A percentile compares a stretch with the other conserved stretches of the same genome.
Conservation (phyloP, 1,140 invertebrate species). For the Drosophila teissieri region DNA sequence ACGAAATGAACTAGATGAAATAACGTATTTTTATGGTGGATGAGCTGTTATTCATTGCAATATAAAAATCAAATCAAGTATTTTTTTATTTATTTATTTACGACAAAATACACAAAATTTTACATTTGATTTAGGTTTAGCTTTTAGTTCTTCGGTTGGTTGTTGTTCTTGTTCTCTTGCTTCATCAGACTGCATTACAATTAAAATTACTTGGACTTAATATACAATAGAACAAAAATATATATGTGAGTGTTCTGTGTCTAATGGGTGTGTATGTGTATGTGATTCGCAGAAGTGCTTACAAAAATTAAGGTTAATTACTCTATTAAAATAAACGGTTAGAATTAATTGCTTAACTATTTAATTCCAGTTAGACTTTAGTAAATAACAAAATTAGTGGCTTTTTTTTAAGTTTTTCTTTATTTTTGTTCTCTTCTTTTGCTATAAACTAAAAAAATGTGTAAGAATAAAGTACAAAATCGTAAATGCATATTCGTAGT, state of each 20-base stretch:
- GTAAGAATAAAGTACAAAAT: conserved; percentile 29
- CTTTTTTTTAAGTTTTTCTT: conserved; percentile 14
- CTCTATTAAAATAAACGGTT: conserved; percentile 51
- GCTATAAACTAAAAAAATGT: conserved; percentile 58
- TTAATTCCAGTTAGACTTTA: conserved; percentile 54
- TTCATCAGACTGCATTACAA: conserved; percentile 41
- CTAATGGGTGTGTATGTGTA: conserved; percentile 32
- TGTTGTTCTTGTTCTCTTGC: conserved; percentile 35
- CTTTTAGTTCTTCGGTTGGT: conserved; percentile 52
- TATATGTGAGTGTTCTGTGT: conserved; percentile 28
- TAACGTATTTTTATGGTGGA: neutral
- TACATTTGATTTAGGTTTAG: conserved; percentile 73
- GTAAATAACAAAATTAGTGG: conserved; percentile 22
- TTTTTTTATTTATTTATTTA: conserved; percentile 77
- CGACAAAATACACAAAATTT: conserved; percentile 81
- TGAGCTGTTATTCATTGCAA: neutral
- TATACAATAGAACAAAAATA: conserved; percentile 74
- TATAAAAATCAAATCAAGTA: neutral
- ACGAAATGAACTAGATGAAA: conserved; percentile 37
- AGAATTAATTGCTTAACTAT: conserved; percentile 63
- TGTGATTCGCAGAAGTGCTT: conserved; percentile 20
- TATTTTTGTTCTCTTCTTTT: conserved; percentile 37
- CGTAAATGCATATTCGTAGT: conserved; percentile 33
- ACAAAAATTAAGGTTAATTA: conserved; percentile 45
- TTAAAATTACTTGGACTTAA: conserved; percentile 67